These are phyloP conservation scores for Rhinolophus sinicus DNA, from an alignment of 2,113 vertebrate genomes.

Conservation along the genomic window DNA sequence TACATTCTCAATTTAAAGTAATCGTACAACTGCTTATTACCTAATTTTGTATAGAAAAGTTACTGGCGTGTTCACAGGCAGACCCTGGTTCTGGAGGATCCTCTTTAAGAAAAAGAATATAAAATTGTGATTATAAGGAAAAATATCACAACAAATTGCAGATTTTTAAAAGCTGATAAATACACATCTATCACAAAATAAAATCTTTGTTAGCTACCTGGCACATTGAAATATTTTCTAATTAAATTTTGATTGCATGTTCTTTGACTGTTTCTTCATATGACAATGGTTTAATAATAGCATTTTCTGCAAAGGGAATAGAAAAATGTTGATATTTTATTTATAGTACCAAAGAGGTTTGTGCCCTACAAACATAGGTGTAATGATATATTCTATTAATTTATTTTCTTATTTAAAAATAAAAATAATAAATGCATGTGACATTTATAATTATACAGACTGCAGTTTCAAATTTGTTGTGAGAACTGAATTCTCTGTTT, in stretches of 20 bases:
- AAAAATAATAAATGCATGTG: not conserved
- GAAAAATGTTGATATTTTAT: constrained; percentile 18
- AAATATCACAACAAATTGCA: not conserved
- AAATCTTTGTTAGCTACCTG: not conserved
- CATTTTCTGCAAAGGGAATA: constrained; percentile 15
- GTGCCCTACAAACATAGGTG: not conserved
- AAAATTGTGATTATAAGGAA: not conserved
- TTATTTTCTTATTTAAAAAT: not conserved
- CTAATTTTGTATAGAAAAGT: not conserved
- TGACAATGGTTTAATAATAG: not conserved
- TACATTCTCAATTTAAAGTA: not conserved
- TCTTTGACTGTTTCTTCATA: not conserved
- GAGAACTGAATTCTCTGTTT: not conserved
- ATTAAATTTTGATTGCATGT: not conserved
- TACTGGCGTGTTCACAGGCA: not conserved
- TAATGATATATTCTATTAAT: not conserved
- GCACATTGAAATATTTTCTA: not conserved
- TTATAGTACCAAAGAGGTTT: not conserved
- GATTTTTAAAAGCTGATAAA: constrained; percentile 4
- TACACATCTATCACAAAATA: not conserved
- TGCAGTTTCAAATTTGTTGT: not conserved
- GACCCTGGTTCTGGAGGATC: not conserved
- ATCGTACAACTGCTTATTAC: not conserved
- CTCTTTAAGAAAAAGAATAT: not conserved
- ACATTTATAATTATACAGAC: not conserved